Conservation (phyloP, 2,797 vertebrate species). For the Falco cherrug region DNA sequence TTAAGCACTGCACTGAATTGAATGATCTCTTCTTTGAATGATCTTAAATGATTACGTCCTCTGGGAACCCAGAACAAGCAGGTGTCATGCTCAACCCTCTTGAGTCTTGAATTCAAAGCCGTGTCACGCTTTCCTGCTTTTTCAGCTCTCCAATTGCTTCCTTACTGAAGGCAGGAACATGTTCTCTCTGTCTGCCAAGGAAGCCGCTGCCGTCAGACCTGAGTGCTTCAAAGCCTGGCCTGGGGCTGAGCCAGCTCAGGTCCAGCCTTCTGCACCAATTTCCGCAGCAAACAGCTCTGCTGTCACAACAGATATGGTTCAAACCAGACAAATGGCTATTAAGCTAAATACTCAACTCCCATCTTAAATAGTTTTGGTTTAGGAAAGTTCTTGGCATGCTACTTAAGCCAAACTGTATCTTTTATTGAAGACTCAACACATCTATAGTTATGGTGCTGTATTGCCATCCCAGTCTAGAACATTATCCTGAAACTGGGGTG, state of each 20-base stretch:
- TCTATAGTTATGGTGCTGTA: background rate
- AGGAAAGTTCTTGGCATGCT: too few relatives aligned
- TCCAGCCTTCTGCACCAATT: background rate
- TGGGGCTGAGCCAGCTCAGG: background rate
- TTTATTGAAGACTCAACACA: background rate
- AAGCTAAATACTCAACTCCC: background rate
- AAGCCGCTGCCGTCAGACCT: background rate
- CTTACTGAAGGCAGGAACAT: background rate
- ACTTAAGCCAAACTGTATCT: background rate
- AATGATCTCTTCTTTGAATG: background rate
- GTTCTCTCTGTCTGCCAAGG: background rate
- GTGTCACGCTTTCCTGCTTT: background rate
- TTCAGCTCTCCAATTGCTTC: background rate
- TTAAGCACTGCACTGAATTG: background rate
- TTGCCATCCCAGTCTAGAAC: background rate
- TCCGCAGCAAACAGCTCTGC: rapidly evolving
- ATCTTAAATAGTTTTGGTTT: background rate
- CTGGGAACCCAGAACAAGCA: background rate
- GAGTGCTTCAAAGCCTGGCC: background rate
- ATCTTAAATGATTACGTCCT: background rate
- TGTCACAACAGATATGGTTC: background rate
- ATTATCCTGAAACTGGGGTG: background rate
- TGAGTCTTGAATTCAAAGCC: background rate
- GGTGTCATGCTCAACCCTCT: background rate
- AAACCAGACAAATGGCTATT: background rate